These are phyloP conservation scores for Lophius americanus DNA, from an alignment of 2,797 vertebrate species.

Conservation along the genomic window DNA sequence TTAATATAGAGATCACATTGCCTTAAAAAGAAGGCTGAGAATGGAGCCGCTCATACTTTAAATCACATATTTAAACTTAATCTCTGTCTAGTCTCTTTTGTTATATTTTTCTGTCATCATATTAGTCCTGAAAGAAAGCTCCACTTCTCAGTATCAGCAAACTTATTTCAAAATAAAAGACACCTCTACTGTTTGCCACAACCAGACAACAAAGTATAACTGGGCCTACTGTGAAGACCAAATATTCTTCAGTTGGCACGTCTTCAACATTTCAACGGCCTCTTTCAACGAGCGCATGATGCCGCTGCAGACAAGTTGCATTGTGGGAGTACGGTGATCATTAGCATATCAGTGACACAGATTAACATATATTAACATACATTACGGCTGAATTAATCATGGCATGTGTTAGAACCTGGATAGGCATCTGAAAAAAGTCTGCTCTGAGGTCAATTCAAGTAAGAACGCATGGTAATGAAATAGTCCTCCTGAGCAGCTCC, in stretches of 20 bases:
- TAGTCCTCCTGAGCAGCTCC: constrained; percentile 51
- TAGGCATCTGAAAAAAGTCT: constrained; percentile 73
- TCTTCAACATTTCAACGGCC: constrained; percentile 63
- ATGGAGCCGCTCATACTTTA: background rate
- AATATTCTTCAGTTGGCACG: constrained; percentile 43
- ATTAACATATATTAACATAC: constrained; percentile 86
- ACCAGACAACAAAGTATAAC: constrained; percentile 18
- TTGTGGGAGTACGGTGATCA: constrained; percentile 79
- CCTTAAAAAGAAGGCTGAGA: constrained; percentile 16
- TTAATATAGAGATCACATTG: constrained; percentile 66
- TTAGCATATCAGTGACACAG: constrained; percentile 85
- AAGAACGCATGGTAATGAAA: constrained; percentile 47
- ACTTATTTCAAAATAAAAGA: background rate
- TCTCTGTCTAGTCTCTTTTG: background rate
- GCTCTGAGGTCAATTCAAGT: constrained; percentile 72
- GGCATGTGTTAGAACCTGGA: constrained; percentile 73
- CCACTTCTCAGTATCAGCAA: background rate
- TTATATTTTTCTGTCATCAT: background rate
- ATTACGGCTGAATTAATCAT: constrained; percentile 79
- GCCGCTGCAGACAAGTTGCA: constrained; percentile 67
- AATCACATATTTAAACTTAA: background rate
- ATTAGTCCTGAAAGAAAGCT: background rate
- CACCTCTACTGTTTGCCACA: constrained; percentile 16
- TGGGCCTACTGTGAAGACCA: constrained; percentile 28
- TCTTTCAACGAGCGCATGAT: constrained; percentile 58